A percentile compares a stretch with the other conserved stretches of the same genome.
These are phyloP conservation scores for Eulemur albifrons DNA, from an alignment of 2,797 vertebrate species.

Conservation along the genomic window DNA sequence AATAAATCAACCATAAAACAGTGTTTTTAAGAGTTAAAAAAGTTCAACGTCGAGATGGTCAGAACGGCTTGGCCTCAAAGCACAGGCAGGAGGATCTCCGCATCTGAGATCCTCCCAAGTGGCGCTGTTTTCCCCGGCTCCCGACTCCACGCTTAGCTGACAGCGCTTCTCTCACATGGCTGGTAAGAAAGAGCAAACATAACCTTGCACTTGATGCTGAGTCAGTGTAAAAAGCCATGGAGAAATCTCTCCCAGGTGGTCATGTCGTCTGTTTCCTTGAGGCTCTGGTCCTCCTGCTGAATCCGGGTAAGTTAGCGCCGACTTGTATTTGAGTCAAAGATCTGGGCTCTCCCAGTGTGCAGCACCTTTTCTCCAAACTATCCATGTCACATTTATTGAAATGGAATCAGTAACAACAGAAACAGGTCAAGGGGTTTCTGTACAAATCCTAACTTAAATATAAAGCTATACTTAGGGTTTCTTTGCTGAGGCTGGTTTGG, in stretches of 20 bases:
- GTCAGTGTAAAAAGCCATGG: not conserved
- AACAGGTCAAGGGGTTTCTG: not conserved
- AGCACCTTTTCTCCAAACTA: not conserved
- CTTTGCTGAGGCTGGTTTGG: not conserved
- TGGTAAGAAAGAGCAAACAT: not conserved
- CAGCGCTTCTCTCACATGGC: not conserved
- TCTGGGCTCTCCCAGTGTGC: not conserved
- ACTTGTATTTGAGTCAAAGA: not conserved
- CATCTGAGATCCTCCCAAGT: too few relatives aligned
- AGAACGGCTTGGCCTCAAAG: not conserved
- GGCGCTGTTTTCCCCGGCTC: not conserved
- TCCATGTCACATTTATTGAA: too few relatives aligned
- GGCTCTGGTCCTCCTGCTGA: not conserved
- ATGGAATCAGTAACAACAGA: not conserved
- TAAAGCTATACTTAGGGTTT: not conserved
- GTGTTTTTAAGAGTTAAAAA: not conserved
- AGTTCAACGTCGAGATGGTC: not conserved
- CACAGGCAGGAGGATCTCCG: too few relatives aligned
- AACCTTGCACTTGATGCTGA: not conserved
- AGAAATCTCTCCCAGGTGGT: not conserved
- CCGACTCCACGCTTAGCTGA: not conserved
- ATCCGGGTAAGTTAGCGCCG: fast-evolving
- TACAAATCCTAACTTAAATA: not conserved
- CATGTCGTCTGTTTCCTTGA: not conserved
- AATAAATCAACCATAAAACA: not conserved